Conservation (phyloP, 2,113 vertebrate species). For the Fregetta grallaria region DNA sequence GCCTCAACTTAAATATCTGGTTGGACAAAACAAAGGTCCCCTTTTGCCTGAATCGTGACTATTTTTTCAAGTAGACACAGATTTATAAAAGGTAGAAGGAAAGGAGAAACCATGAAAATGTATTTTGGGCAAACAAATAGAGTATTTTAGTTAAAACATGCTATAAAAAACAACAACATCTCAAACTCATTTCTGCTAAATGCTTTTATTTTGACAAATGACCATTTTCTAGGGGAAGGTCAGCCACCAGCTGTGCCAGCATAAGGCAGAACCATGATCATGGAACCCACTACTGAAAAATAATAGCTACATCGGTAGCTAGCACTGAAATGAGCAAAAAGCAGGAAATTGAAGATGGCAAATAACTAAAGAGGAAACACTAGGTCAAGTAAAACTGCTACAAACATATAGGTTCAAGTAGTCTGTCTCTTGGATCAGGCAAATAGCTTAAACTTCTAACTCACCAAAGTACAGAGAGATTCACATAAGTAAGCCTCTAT, state of each 20-base stretch:
- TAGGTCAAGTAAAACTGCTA: neutral
- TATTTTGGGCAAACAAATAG: neutral
- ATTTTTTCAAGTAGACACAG: neutral
- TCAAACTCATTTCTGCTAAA: neutral
- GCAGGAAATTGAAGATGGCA: neutral
- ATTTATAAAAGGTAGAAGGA: neutral
- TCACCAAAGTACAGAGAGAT: neutral
- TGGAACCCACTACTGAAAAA: neutral
- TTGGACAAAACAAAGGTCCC: neutral
- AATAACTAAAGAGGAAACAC: neutral
- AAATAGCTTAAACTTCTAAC: neutral
- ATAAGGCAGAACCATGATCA: neutral
- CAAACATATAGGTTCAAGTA: neutral
- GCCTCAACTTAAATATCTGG: neutral
- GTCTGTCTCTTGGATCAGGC: neutral
- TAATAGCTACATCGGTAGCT: neutral
- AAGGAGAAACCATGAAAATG: neutral
- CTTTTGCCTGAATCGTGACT: neutral
- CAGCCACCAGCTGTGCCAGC: neutral
- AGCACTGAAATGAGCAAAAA: neutral
- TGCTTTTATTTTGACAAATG: neutral
- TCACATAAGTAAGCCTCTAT: neutral
- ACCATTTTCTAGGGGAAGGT: neutral
- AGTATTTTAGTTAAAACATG: neutral
- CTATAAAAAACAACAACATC: accelerated